Conservation (phyloP, 2,797 vertebrate species). For the Malurus splendens region DNA sequence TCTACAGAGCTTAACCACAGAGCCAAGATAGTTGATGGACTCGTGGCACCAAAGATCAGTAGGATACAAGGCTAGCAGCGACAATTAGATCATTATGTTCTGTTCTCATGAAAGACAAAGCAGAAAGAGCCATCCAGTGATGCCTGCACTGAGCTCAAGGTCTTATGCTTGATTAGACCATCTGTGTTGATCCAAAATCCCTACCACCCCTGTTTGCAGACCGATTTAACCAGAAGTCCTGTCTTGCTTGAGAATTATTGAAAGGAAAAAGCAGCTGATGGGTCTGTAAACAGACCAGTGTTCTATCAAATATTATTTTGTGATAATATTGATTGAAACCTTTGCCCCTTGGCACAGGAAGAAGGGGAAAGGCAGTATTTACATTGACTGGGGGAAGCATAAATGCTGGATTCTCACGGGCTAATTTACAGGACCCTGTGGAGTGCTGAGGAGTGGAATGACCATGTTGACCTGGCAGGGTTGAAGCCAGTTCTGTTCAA, state of each 20-base stretch:
- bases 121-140: neutral
- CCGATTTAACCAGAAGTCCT: neutral
- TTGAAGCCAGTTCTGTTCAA: slow-evolving; percentile 3
- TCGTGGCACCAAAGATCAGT: neutral
- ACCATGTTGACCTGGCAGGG: neutral
- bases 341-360: neutral
- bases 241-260: neutral
- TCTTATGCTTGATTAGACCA: neutral
- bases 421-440: neutral
- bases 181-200: neutral
- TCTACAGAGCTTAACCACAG: neutral
- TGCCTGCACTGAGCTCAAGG: neutral
- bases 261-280: neutral
- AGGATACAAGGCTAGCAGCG: neutral
- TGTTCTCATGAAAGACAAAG: neutral
- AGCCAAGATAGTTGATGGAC: neutral
- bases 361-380: neutral
- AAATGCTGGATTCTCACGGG: neutral
- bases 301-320: neutral
- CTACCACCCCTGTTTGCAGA: neutral
- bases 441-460: neutral
- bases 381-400: neutral
- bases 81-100: neutral
- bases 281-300: neutral
- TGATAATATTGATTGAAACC: neutral